Evolutionary conservation across 2,113 vertebrate genomes (phyloP).

Genomic region (Fukomys damarensis): DNA sequence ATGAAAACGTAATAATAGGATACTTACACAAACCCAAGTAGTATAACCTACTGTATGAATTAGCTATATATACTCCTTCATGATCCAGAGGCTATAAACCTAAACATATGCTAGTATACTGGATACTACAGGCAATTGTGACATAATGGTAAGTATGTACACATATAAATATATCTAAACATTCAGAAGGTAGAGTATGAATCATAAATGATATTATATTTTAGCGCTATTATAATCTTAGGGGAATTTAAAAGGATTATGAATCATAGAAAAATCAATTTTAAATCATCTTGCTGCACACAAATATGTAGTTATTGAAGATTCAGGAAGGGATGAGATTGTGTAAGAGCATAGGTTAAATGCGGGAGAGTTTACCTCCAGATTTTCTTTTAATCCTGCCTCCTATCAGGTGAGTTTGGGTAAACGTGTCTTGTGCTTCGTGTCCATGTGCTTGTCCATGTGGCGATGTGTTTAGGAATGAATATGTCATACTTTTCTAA

Average conservation of each 20-base stretch:
- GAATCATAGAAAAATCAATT: background rate
- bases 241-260: background rate
- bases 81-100: background rate
- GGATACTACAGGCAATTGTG: background rate
- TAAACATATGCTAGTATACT: background rate
- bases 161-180: background rate
- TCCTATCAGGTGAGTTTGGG: background rate
- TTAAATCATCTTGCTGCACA: background rate
- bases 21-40: background rate
- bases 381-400: background rate
- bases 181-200: background rate
- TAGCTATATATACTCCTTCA: background rate
- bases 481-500: background rate
- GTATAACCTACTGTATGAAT: background rate
- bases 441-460: background rate
- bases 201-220: background rate
- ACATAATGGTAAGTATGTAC: too few species aligned
- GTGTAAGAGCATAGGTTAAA: background rate
- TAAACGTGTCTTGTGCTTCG: background rate
- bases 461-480: background rate
- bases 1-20: background rate
- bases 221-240: background rate
- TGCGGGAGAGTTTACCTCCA: background rate
- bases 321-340: background rate
- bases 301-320: background rate